Base-by-base conservation (phyloP, 1,140 invertebrate genomes). In the Coenobita brevimanus region DNA sequence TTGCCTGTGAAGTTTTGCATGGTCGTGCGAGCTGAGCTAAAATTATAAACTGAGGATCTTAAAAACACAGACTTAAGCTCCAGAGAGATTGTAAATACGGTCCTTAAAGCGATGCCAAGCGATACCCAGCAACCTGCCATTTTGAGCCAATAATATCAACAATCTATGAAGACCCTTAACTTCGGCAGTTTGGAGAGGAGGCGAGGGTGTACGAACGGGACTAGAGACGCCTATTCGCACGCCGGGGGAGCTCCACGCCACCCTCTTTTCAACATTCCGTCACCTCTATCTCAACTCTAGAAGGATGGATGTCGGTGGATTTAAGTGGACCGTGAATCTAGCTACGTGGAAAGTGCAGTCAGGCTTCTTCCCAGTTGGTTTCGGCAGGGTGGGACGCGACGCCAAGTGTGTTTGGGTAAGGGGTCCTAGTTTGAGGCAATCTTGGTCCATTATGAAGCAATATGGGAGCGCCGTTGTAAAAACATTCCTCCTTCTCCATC, bases 111-210 rank as follows among this genome's bases (percentile, higher is more conserved):
- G 85, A 87, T 80, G 71, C 57, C 41, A 87, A 57, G 38, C 50
- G 85, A 87, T 57, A 80, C 27, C 27, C n/a, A 15, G 60, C 17
- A 82, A 73, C 85, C 85, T 57, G 62, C 85, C 67, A 87, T 87
- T 87, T 87, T 87, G 85, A 81, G 41, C 76, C 85, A 87, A 87
- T 87, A 87, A 87, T 75, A 87, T 87, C 85, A 87, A 87, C 85
- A 87, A 87, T 87, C 85, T 87, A 87, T 87, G 85, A 87, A 87
- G 85, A 87, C 85, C 85, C 85, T 87, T 87, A 87, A 87, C 85
- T 87, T 87, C 85, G 85, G 76, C 85, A 87, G 85, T 81, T 87
- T 81, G 27, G 46, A 36, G n/a, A n/a, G n/a, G n/a, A n/a, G n/a
- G n/a, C n/a, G n/a, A 50, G 17, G 46, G 85, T 46, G 85, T 87